phyloP scores from a whole-genome alignment of 2,888 invertebrate species.

The Terebella lapidaria region DNA sequence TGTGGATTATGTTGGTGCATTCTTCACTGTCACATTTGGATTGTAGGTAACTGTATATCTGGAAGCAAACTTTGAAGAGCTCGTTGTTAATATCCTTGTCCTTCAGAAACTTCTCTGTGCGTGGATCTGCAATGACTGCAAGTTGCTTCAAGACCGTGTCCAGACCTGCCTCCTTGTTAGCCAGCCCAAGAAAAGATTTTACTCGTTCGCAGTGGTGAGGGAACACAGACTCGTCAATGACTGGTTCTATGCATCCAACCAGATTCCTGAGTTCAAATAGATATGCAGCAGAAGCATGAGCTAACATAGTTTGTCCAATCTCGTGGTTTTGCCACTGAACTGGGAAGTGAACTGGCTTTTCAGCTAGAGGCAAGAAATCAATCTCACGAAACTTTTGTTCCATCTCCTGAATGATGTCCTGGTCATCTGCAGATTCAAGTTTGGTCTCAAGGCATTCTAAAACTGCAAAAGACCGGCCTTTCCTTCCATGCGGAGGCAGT shows the following conservation, averaged over 20 bases:
- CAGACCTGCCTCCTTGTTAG: conserved; percentile 17
- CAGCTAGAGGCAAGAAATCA: conserved; percentile 22
- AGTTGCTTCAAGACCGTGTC: conserved; percentile 25
- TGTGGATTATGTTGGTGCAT: conserved; percentile 9
- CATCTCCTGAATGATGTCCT: not conserved
- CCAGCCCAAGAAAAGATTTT: conserved; percentile 17
- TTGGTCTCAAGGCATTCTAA: conserved; percentile 14
- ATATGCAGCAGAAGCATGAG: conserved; percentile 17
- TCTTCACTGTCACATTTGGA: conserved; percentile 9
- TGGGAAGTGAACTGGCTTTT: conserved; percentile 19
- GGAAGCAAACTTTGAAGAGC: conserved; percentile 13
- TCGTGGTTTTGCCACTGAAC: conserved; percentile 21
- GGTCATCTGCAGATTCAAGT: not conserved
- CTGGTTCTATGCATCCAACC: conserved; percentile 21
- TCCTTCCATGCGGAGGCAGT: not conserved
- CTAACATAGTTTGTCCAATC: conserved; percentile 6
- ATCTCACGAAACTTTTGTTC: conserved; percentile 6
- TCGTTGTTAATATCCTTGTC: conserved; percentile 10
- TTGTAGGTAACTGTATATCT: conserved; percentile 22
- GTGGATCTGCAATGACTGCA: conserved; percentile 18
- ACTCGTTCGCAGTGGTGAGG: conserved; percentile 14
- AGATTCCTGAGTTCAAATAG: conserved; percentile 15
- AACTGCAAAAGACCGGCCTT: not conserved
- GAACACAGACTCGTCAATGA: conserved; percentile 21
- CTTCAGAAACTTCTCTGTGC: conserved; percentile 1